Evolutionary conservation across 2,888 invertebrate genomes (phyloP).

Genomic region (Drosophila demipolita): DNA sequence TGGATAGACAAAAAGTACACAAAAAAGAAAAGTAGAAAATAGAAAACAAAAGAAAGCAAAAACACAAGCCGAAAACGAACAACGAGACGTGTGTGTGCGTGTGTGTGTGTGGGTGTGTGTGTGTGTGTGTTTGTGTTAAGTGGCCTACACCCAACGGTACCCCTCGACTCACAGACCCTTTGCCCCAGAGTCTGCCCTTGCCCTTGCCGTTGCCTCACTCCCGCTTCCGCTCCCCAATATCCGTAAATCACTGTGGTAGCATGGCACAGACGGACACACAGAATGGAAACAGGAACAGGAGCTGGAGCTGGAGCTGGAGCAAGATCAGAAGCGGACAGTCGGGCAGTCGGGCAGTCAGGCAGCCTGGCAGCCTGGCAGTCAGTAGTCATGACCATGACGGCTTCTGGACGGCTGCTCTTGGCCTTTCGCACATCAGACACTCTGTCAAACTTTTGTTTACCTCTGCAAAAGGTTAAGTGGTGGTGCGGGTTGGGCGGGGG

Average conservation of each 20-base stretch:
- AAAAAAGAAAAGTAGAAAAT: not conserved
- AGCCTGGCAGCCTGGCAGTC: not conserved
- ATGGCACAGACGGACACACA: slow-evolving; percentile 17
- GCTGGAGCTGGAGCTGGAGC: not conserved
- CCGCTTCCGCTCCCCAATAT: not conserved
- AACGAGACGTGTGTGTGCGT: slow-evolving; percentile 11
- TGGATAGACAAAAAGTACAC: slow-evolving; percentile 10
- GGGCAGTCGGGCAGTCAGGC: not conserved
- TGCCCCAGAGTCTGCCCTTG: not conserved
- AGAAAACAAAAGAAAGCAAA: slow-evolving; percentile 30
- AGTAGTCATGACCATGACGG: slow-evolving; percentile 55
- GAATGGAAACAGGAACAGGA: not conserved
- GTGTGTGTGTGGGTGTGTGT: slow-evolving; percentile 4
- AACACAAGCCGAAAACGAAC: slow-evolving; percentile 26
- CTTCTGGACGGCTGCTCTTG: slow-evolving; percentile 68
- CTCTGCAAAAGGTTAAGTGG: slow-evolving; percentile 1
- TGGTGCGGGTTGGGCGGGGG: not conserved
- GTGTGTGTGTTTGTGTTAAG: slow-evolving; percentile 45
- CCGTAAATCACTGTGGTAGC: slow-evolving; percentile 70
- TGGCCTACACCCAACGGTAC: slow-evolving; percentile 61
- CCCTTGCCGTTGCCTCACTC: not conserved
- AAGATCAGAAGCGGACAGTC: not conserved
- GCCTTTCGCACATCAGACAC: slow-evolving; percentile 78
- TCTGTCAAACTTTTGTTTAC: slow-evolving; percentile 80
- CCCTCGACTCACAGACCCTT: slow-evolving; percentile 1